Conservation (phyloP, 1,140 invertebrate species). For the Drosophila punjabiensis region DNA sequence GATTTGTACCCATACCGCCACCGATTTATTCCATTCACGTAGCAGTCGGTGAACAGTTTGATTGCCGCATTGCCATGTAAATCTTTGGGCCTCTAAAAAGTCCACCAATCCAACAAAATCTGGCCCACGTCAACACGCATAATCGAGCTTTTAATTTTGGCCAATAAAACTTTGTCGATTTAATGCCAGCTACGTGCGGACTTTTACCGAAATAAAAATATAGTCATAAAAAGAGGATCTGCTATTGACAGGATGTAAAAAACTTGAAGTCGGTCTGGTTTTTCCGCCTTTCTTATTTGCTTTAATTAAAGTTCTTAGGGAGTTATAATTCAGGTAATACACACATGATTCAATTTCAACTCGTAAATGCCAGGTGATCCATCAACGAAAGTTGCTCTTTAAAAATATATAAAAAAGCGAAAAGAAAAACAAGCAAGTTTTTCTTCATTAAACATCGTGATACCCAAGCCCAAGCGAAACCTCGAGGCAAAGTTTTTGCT, state of each 20-base stretch:
- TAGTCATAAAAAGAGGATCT: conserved; percentile 13
- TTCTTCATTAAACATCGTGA: conserved; percentile 40
- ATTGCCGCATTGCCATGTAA: conserved; percentile 57
- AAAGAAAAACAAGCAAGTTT: conserved; percentile 35
- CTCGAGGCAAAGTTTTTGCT: conserved; percentile 34
- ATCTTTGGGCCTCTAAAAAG: conserved; percentile 32
- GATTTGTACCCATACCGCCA: conserved; percentile 10
- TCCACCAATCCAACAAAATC: conserved; percentile 28
- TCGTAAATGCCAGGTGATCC: conserved; percentile 11
- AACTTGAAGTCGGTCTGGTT: not conserved
- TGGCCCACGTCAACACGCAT: conserved; percentile 53
- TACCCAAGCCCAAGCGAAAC: conserved; percentile 13
- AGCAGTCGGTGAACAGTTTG: conserved; percentile 49
- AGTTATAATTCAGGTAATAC: not conserved
- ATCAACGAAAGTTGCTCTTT: conserved; percentile 15
- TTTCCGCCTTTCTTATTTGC: not conserved
- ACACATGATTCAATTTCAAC: not conserved
- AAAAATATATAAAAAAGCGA: not conserved
- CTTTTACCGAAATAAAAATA: conserved; percentile 2
- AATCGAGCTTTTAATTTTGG: conserved; percentile 59
- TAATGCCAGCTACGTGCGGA: conserved; percentile 23
- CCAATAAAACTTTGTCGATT: conserved; percentile 54
- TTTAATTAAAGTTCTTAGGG: conserved; percentile 2
- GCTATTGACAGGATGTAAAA: conserved; percentile 8
- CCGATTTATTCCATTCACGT: conserved; percentile 59